Conservation (phyloP, 2,888 invertebrate species). For the Papilio elwesi region DNA sequence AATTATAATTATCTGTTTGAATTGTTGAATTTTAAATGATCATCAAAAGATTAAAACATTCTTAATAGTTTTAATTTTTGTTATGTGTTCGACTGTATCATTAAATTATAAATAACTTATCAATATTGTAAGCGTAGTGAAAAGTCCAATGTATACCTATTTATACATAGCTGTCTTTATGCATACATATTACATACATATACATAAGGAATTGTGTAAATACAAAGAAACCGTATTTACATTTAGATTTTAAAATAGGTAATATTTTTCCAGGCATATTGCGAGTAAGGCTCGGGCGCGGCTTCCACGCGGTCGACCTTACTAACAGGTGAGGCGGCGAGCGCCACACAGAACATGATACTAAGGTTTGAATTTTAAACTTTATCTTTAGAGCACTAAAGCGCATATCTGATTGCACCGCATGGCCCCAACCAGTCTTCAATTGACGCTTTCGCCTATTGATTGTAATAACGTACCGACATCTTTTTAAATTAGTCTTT, state of each 20-base stretch:
- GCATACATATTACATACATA: too few species aligned
- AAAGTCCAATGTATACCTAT: too few species aligned
- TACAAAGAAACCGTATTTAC: too few species aligned
- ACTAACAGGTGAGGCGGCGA: conserved; percentile 82
- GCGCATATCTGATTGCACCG: conserved; percentile 31
- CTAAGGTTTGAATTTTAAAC: conserved; percentile 80
- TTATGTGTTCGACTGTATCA: too few species aligned
- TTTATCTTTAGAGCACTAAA: conserved; percentile 58
- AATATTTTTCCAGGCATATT: conserved; percentile 69
- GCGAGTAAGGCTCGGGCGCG: conserved; percentile 78
- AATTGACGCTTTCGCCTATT: conserved; percentile 37
- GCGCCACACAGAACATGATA: conserved; percentile 82
- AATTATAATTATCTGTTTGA: too few species aligned
- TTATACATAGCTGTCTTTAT: too few species aligned
- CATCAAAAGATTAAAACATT: too few species aligned
- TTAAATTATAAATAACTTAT: too few species aligned
- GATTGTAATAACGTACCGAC: conserved; percentile 33
- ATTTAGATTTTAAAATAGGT: conserved; percentile 39
- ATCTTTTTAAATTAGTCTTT: conserved; percentile 31
- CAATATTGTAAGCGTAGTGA: too few species aligned
- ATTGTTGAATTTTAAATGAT: too few species aligned
- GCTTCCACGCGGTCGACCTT: conserved; percentile 79
- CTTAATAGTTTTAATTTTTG: too few species aligned
- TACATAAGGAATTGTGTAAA: too few species aligned
- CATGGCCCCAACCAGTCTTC: conserved; percentile 26